A percentile compares a stretch with the other conserved stretches of the same genome.
Evolutionary conservation across 2,888 invertebrate genomes (phyloP).

Genomic region (Melieria omissa): DNA sequence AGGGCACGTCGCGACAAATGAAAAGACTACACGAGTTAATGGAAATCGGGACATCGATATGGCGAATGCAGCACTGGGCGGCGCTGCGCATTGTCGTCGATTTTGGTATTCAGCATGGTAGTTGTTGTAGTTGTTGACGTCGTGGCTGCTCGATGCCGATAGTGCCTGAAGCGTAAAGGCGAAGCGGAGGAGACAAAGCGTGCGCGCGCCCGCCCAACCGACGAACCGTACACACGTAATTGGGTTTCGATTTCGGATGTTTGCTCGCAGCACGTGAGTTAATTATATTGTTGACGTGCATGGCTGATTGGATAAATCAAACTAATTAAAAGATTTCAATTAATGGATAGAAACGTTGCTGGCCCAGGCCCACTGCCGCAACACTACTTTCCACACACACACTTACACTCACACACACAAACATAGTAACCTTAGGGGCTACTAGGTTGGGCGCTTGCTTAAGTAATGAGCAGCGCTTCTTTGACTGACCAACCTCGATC

Average conservation of each 20-base stretch:
- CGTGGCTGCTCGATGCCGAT: not conserved
- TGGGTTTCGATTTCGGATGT: constrained; percentile 48
- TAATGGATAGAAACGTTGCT: constrained; percentile 44
- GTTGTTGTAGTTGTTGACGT: not conserved
- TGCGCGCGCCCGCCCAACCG: not conserved
- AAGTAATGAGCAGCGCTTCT: too few relatives aligned
- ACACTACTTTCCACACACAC: not conserved
- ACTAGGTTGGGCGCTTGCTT: not conserved
- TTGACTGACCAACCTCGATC: not conserved
- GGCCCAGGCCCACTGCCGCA: not conserved
- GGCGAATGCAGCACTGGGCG: not conserved
- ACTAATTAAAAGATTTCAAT: constrained; percentile 64
- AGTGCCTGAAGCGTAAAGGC: not conserved
- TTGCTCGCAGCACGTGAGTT: constrained; percentile 31
- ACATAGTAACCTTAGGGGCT: not conserved
- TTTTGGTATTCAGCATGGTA: not conserved
- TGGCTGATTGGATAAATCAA: constrained; percentile 60
- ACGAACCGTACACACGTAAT: constrained; percentile 47
- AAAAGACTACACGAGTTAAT: not conserved
- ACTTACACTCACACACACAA: not conserved
- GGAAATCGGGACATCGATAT: not conserved
- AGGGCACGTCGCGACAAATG: not conserved
- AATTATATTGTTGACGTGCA: constrained; percentile 35
- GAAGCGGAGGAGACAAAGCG: not conserved
- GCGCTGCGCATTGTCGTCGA: too few relatives aligned